These are phyloP conservation scores for Lysiphlebus fabarum DNA, from an alignment of 1,140 invertebrate genomes.

Conservation along the genomic window DNA sequence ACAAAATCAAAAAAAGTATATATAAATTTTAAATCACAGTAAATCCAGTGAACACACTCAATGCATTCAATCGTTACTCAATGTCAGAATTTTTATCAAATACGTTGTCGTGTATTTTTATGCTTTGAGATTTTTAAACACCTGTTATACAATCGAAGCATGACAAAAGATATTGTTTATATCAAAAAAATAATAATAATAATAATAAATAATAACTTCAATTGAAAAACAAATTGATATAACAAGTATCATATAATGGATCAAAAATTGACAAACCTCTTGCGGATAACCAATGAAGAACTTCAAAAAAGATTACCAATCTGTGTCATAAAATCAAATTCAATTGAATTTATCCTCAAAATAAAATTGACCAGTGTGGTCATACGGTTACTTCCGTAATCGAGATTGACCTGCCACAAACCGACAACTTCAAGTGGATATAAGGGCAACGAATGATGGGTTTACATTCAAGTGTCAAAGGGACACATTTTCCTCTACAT, in stretches of 20 bases:
- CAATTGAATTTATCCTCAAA: conserved; percentile 19
- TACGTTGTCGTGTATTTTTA: too few relatives aligned
- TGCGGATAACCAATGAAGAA: conserved; percentile 6
- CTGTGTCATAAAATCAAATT: neutral
- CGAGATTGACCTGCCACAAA: conserved; percentile 25
- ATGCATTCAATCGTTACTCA: too few relatives aligned
- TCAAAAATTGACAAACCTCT: neutral
- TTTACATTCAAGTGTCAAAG: neutral
- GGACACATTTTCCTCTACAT: too few relatives aligned
- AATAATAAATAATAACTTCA: neutral
- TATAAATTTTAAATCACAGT: too few relatives aligned
- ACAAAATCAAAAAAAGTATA: too few relatives aligned
- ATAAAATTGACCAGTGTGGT: conserved; percentile 15
- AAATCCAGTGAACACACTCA: too few relatives aligned
- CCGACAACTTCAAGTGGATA: neutral
- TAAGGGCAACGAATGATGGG: conserved; percentile 1
- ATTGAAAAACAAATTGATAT: conserved; percentile 5
- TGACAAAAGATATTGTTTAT: too few relatives aligned
- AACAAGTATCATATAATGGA: neutral
- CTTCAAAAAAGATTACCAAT: neutral
- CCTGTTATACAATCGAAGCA: too few relatives aligned
- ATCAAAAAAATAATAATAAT: too few relatives aligned
- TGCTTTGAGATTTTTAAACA: too few relatives aligned
- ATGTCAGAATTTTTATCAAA: too few relatives aligned
- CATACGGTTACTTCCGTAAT: conserved; percentile 20